Conservation (phyloP, 2,113 vertebrate genomes). For the Python bivittatus region DNA sequence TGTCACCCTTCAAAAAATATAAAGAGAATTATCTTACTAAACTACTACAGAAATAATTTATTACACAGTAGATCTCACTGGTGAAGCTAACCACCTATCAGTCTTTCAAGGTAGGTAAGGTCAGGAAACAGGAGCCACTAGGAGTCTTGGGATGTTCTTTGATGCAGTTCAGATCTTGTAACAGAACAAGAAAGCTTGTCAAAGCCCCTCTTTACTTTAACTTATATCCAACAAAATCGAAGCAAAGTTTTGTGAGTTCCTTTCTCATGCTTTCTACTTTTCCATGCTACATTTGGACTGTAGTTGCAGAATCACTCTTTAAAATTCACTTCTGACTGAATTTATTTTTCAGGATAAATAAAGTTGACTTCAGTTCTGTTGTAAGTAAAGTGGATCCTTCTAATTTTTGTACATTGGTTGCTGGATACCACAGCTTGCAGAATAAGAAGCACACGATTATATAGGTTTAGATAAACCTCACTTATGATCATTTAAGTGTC, state of each 20-base stretch:
- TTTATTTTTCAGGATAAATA: constrained; percentile 49
- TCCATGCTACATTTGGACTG: neutral
- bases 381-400: constrained; percentile 38
- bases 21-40: neutral
- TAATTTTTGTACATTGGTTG: neutral
- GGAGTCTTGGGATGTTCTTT: neutral
- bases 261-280: neutral
- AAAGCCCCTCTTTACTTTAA: neutral
- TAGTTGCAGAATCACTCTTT: constrained; percentile 26
- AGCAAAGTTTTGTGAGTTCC: neutral
- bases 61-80: fast-evolving
- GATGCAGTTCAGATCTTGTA: neutral
- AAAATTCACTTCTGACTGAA: constrained; percentile 17
- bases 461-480: constrained; percentile 28
- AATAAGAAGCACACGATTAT: neutral
- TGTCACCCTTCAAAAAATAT: neutral
- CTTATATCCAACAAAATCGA: neutral
- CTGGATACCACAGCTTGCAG: constrained; percentile 15
- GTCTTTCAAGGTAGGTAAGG: neutral
- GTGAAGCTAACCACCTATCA: constrained; percentile 36
- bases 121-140: neutral
- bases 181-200: neutral
- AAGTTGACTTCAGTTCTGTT: constrained; percentile 28
- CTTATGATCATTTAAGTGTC: constrained; percentile 10
- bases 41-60: constrained; percentile 29